Evolutionary conservation across 2,888 invertebrate genomes (phyloP).

Genomic region (Lepidonotus clava): DNA sequence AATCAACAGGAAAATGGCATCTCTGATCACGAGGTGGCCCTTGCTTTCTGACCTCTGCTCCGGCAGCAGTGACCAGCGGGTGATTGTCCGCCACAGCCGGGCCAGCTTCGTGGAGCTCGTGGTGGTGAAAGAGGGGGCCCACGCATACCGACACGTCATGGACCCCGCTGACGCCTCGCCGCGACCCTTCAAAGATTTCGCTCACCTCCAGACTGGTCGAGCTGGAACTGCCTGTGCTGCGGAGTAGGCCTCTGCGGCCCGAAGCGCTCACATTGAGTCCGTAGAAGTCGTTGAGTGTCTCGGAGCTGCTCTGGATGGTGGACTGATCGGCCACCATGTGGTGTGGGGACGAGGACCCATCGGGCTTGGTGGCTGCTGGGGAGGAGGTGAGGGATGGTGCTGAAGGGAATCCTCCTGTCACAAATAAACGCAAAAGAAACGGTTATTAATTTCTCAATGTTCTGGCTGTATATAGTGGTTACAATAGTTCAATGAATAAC

Average conservation of each 20-base stretch:
- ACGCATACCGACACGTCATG: not conserved
- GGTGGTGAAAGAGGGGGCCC: not conserved
- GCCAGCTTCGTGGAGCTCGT: too few species aligned
- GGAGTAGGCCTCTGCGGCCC: constrained; percentile 46
- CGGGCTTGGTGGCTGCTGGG: constrained; percentile 2
- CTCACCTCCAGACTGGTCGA: constrained; percentile 90
- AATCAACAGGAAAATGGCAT: too few species aligned
- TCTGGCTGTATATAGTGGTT: too few species aligned
- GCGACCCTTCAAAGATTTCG: constrained; percentile 85
- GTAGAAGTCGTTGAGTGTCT: constrained; percentile 16
- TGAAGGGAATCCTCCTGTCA: constrained; percentile 1
- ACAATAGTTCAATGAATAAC: too few species aligned
- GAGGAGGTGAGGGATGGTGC: constrained; percentile 42
- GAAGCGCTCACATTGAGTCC: not conserved
- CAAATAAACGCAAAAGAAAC: not conserved
- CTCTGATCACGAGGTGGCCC: too few species aligned
- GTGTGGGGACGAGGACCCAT: not conserved
- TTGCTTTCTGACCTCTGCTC: constrained; percentile 18
- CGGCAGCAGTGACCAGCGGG: not conserved
- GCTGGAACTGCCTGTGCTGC: constrained; percentile 86
- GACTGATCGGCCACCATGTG: constrained; percentile 39
- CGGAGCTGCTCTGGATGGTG: not conserved
- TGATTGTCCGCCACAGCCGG: too few species aligned
- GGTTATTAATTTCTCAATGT: too few species aligned
- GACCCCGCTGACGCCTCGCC: not conserved